Evolutionary conservation across 2,113 vertebrate genomes (phyloP).

Genomic region (Marmota monax): DNA sequence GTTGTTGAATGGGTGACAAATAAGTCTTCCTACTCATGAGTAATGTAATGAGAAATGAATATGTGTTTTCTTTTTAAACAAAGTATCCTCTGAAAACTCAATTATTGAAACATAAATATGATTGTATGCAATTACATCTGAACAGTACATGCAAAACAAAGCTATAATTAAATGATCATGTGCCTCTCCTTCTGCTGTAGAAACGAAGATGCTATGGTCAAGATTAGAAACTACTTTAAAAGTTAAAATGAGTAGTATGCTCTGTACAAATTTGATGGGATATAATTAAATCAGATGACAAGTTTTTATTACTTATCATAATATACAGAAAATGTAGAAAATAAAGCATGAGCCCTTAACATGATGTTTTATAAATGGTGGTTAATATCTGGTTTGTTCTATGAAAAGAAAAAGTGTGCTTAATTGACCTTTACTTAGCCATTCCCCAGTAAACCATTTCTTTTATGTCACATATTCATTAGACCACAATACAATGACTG

Average conservation of each 20-base stretch:
- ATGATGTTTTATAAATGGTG: not conserved
- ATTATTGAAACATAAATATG: constrained; percentile 16
- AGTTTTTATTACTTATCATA: not conserved
- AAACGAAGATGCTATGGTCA: not conserved
- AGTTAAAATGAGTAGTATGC: not conserved
- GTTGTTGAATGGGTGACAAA: not conserved
- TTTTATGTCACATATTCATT: not conserved
- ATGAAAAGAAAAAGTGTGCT: not conserved
- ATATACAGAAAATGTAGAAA: not conserved
- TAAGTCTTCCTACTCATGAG: not conserved
- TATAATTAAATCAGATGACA: not conserved
- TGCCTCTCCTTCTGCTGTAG: not conserved
- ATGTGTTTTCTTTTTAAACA: not conserved
- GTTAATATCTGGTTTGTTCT: not conserved
- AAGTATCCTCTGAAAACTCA: constrained; percentile 11
- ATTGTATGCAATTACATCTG: constrained; percentile 16
- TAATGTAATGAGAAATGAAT: not conserved
- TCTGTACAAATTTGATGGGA: not conserved
- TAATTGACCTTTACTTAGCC: not conserved
- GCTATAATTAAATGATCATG: constrained; percentile 29
- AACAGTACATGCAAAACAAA: constrained; percentile 16
- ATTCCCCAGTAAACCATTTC: not conserved
- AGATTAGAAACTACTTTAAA: constrained; percentile 12
- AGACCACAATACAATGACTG: not conserved
- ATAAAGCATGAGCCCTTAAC: not conserved